These are phyloP conservation scores for Betta splendens DNA, from an alignment of 2,797 vertebrate species.

Conservation along the genomic window DNA sequence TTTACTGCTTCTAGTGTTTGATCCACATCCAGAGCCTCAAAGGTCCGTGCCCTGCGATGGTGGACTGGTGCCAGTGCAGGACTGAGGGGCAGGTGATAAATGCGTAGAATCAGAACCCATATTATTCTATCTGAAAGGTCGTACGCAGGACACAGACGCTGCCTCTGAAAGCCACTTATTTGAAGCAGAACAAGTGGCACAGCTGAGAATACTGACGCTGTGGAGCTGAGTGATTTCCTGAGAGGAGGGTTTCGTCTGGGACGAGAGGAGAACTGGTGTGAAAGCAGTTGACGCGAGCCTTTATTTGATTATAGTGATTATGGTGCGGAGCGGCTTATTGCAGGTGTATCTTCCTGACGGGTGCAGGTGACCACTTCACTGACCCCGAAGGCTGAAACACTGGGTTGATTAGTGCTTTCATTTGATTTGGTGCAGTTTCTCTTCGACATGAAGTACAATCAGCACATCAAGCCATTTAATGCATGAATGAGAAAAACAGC, in stretches of 20 bases:
- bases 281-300: no score
- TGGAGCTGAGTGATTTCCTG: conserved; percentile 18
- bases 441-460: no score
- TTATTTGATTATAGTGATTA: no score
- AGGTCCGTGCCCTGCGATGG: background rate
- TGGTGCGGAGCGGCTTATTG: no score
- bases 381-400: no score
- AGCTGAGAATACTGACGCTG: conserved; percentile 23
- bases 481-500: conserved; percentile 17
- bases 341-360: no score
- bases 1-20: conserved; percentile 19
- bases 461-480: background rate
- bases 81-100: background rate
- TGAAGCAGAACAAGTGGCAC: conserved; percentile 21
- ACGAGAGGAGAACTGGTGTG: background rate
- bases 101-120: background rate
- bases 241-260: conserved; percentile 12
- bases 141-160: conserved; percentile 7
- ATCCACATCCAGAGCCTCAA: conserved; percentile 8
- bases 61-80: conserved; percentile 6
- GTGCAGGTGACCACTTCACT: no score
- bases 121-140: conserved; percentile 24
- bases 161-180: conserved; percentile 16
- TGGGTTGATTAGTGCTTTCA: no score
- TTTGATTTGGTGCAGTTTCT: no score